Conservation (phyloP, 2,113 vertebrate genomes). For the Petaurus breviceps region DNA sequence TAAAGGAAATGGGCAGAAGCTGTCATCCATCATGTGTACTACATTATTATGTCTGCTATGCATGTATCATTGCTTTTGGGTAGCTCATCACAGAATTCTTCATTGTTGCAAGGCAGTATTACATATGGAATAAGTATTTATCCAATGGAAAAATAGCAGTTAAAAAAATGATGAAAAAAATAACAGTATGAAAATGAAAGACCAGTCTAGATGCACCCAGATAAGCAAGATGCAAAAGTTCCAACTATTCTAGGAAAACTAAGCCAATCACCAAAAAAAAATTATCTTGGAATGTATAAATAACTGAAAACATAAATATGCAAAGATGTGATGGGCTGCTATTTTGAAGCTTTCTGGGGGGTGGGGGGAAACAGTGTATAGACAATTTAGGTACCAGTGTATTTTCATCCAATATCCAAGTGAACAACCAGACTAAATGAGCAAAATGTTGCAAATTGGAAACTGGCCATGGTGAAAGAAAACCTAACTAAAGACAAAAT, state of each 20-base stretch:
- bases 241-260: neutral
- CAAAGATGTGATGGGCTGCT: neutral
- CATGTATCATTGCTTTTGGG: neutral
- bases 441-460: neutral
- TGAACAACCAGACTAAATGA: conserved; percentile 1
- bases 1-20: neutral
- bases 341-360: neutral
- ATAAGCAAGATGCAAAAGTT: neutral
- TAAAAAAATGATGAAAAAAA: neutral
- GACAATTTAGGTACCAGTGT: neutral
- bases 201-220: neutral
- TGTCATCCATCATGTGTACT: neutral
- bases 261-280: neutral
- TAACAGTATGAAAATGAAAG: neutral
- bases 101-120: neutral
- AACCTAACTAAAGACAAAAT: neutral
- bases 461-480: neutral
- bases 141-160: neutral
- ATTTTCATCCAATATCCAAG: neutral
- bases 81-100: neutral
- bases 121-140: neutral
- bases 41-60: neutral
- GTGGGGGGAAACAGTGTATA: no score
- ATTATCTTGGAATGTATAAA: neutral
- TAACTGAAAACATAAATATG: neutral